A percentile compares a stretch with the other conserved stretches of the same genome.
Conservation (phyloP, 2,797 vertebrate species). For the Sus cebifrons region DNA sequence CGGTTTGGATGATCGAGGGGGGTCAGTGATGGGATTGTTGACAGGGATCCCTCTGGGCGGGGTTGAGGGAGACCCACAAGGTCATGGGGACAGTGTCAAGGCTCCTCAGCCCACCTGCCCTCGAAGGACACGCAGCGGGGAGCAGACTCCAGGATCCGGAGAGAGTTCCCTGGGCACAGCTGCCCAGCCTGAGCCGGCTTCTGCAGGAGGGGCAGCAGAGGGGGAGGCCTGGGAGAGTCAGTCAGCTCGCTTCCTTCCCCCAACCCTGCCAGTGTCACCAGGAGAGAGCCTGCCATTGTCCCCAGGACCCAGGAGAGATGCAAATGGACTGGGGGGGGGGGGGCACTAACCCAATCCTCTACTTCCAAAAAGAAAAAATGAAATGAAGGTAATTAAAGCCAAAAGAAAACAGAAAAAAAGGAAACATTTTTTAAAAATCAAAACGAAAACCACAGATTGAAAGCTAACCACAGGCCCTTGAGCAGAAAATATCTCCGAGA, state of each 20-base stretch:
- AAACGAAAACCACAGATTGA: background rate
- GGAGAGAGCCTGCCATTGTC: fast-evolving
- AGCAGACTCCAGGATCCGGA: no score
- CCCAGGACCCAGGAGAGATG: background rate
- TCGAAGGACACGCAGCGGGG: background rate
- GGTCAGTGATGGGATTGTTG: background rate
- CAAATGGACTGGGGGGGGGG: background rate
- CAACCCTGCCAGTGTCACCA: background rate
- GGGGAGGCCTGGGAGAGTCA: no score
- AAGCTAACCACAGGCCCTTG: background rate
- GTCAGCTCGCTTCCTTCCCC: background rate
- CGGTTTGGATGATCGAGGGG: background rate
- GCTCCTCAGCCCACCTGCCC: background rate
- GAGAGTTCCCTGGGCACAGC: background rate
- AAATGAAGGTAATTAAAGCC: background rate
- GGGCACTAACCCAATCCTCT: background rate
- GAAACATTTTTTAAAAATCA: background rate
- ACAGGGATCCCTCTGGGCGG: background rate
- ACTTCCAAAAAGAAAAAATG: background rate
- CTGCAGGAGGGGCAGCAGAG: background rate
- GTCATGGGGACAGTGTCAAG: background rate
- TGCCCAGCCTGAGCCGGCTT: fast-evolving
- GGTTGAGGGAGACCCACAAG: background rate
- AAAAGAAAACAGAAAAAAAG: background rate
- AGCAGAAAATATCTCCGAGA: background rate